These are phyloP conservation scores for Bicyclus anynana DNA, from an alignment of 1,140 invertebrate genomes.

Conservation along the genomic window DNA sequence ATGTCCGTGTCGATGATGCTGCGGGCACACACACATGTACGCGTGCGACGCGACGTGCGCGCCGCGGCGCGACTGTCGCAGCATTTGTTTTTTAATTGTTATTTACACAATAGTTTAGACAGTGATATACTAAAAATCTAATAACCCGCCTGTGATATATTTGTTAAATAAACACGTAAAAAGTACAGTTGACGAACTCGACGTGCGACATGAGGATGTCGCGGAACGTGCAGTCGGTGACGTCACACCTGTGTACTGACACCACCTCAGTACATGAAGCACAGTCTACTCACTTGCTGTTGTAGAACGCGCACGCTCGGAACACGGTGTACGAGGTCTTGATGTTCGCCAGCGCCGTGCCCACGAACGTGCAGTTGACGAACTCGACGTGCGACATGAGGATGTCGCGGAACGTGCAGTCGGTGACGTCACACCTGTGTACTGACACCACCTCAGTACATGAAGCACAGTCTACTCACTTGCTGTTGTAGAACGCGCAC, in stretches of 20 bases:
- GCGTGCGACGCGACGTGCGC: too few species aligned
- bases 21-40: neutral
- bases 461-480: too few species aligned
- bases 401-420: conserved; percentile 69
- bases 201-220: conserved; percentile 74
- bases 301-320: conserved; percentile 53
- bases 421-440: conserved; percentile 53
- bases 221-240: conserved; percentile 62
- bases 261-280: too few species aligned
- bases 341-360: conserved; percentile 68
- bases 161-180: too few species aligned
- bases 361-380: conserved; percentile 63
- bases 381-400: conserved; percentile 73
- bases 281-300: conserved; percentile 73
- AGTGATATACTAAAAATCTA: too few species aligned
- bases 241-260: conserved; percentile 57
- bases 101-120: too few species aligned
- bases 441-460: too few species aligned
- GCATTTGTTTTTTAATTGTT: too few species aligned
- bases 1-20: conserved; percentile 65
- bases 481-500: conserved; percentile 61
- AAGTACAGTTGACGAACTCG: conserved; percentile 63
- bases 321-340: conserved; percentile 70
- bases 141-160: too few species aligned
- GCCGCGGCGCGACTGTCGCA: too few species aligned